These are phyloP conservation scores for Dryas iulia DNA, from an alignment of 1,140 invertebrate species.

Conservation along the genomic window DNA sequence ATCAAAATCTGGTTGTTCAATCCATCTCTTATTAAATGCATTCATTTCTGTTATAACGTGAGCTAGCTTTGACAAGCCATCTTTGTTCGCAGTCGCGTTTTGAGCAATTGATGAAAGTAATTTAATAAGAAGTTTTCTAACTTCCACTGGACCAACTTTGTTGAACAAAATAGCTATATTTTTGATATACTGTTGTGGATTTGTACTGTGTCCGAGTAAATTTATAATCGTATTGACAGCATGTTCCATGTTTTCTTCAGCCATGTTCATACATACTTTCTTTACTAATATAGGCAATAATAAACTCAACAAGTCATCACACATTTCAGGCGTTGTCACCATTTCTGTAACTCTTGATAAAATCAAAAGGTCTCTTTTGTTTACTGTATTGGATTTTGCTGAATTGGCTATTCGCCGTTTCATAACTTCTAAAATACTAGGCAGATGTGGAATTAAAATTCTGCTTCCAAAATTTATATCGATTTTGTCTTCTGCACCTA, in stretches of 20 bases:
- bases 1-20: slow-evolving; percentile 96
- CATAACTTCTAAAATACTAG: slow-evolving; percentile 86
- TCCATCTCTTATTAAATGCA: slow-evolving; percentile 90
- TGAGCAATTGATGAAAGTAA: slow-evolving; percentile 81
- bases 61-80: slow-evolving; percentile 58
- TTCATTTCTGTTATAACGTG: slow-evolving; percentile 87
- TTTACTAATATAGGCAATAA: slow-evolving; percentile 88
- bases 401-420: slow-evolving; percentile 83
- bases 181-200: slow-evolving; percentile 84
- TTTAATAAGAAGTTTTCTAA: slow-evolving; percentile 84
- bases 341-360: slow-evolving; percentile 89
- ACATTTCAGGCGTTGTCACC: slow-evolving; percentile 83
- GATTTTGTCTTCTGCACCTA: slow-evolving; percentile 42
- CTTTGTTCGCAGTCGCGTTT: slow-evolving; percentile 63
- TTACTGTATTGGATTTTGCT: slow-evolving; percentile 81
- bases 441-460: slow-evolving; percentile 87
- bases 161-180: slow-evolving; percentile 85
- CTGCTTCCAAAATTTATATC: slow-evolving; percentile 86
- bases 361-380: slow-evolving; percentile 88
- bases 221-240: slow-evolving; percentile 84
- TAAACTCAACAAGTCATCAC: slow-evolving; percentile 85
- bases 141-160: slow-evolving; percentile 80
- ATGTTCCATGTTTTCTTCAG: slow-evolving; percentile 83
- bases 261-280: slow-evolving; percentile 83
- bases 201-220: slow-evolving; percentile 84